Conservation (phyloP, 2,888 invertebrate genomes). For the Ophioninae sp. region DNA sequence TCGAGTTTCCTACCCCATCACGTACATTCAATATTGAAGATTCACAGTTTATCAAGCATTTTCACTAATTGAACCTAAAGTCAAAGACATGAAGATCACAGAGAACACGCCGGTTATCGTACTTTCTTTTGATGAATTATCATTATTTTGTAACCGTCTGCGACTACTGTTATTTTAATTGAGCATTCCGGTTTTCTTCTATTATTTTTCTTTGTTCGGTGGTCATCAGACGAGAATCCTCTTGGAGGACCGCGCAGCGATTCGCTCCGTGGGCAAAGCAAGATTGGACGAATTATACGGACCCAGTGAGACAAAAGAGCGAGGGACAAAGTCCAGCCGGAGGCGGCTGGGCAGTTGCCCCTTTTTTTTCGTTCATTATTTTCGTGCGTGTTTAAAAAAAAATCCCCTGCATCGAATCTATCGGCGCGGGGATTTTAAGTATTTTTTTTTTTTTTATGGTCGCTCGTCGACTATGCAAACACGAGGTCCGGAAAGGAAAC, state of each 20-base stretch:
- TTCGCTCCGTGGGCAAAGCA: slow-evolving; percentile 36
- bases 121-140: slow-evolving; percentile 14
- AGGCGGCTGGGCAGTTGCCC: slow-evolving; percentile 29
- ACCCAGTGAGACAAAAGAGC: slow-evolving; percentile 40
- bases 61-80: background rate
- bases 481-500: slow-evolving; percentile 18
- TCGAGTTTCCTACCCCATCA: too few relatives aligned
- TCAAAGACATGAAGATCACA: background rate
- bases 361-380: background rate
- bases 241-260: slow-evolving; percentile 17
- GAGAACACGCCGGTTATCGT: background rate
- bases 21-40: too few relatives aligned
- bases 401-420: background rate
- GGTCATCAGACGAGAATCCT: background rate
- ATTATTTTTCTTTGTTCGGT: background rate
- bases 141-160: background rate
- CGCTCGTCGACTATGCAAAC: background rate
- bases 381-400: background rate
- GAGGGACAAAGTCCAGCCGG: slow-evolving; percentile 41
- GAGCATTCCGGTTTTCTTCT: slow-evolving; percentile 4
- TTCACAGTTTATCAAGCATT: background rate
- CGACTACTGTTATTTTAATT: slow-evolving; percentile 38
- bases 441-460: background rate
- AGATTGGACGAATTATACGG: slow-evolving; percentile 49
- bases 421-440: background rate